Conservation (phyloP, 1,140 invertebrate genomes). For the Listronotus oregonensis region DNA sequence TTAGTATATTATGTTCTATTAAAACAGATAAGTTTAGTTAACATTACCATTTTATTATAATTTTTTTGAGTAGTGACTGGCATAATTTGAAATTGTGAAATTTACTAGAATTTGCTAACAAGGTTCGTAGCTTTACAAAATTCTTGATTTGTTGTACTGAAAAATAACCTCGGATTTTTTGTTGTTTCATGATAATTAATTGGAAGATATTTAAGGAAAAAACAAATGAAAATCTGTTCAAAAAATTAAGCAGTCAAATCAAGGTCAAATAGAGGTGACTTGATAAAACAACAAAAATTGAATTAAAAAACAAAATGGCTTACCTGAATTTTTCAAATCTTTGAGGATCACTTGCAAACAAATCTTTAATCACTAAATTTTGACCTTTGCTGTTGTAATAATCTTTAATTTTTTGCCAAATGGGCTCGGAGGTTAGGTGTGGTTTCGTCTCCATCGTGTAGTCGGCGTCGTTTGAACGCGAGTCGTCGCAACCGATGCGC, state of each 20-base stretch:
- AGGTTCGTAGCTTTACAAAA: too few relatives aligned
- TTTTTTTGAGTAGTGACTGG: too few relatives aligned
- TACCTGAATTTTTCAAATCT: constrained; percentile 85
- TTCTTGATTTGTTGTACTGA: too few relatives aligned
- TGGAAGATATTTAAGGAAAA: constrained; percentile 1
- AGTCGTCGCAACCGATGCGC: constrained; percentile 18
- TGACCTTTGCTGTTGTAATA: constrained; percentile 70
- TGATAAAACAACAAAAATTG: background rate
- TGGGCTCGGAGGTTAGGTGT: constrained; percentile 65
- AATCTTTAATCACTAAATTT: constrained; percentile 75
- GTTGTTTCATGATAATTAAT: too few relatives aligned
- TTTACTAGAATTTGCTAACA: too few relatives aligned
- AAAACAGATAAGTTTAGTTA: too few relatives aligned
- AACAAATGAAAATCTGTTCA: constrained; percentile 6
- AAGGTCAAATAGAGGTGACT: constrained; percentile 49
- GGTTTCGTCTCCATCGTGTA: constrained; percentile 40
- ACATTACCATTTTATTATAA: too few relatives aligned
- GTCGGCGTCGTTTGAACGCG: constrained; percentile 1
- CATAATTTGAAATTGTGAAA: too few relatives aligned
- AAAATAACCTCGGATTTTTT: too few relatives aligned
- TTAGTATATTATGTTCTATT: too few relatives aligned
- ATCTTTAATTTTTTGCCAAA: constrained; percentile 73
- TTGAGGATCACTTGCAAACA: constrained; percentile 76
- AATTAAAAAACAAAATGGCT: constrained; percentile 15
- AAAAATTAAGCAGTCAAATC: background rate